Base-by-base conservation (phyloP, 2,888 invertebrate species). In the Platerodrilus igneus region DNA sequence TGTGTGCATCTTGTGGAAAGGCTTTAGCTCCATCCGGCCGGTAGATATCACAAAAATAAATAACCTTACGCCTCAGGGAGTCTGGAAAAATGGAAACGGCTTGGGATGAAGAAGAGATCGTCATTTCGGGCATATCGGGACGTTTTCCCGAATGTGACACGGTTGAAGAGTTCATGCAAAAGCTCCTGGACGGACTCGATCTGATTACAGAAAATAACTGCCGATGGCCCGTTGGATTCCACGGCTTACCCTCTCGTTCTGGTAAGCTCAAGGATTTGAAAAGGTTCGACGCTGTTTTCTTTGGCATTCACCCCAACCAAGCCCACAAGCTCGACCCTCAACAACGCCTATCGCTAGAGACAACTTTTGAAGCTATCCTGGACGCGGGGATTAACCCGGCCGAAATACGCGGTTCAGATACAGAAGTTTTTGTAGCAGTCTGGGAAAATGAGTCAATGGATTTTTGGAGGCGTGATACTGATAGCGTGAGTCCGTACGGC, bases 341-440 rank as follows among this genome's bases (percentile, higher is more conserved):
- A 67, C 74, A 96, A 52, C 49, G 57, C 14, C 30, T 56, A 21
- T 71, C 97, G 50, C 75, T 97, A 32, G 97, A 94, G 72, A 67
- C 85, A 23, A 91, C 93, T n/a, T 84, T 92, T 68, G 96, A 96
- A 71, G 84, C 87, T 20, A 80, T 94, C 47, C 75, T 94, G 47
- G 96, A 96, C 74, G 87, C 94, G 34, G 84, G 84, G 34, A 57
- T 86, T 44, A 91, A 88, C 68, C 96, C 96, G 6, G 71, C 73
- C 36, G 84, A 86, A 52, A 66, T 94, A 34, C 78, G 87, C 54
- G 97, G 97, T 36, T 78, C 84, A 6, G 86, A 80, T 59, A 95
- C 94, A 31, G 97, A 96, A 47, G 96, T 97, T 2, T 99, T 86
- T 69, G 81, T 97, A 50, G 97, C 96, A 42, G 90, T 87, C n/a